Evolutionary conservation across 2,888 invertebrate species (phyloP).

Genomic region (Lymantria dispar): DNA sequence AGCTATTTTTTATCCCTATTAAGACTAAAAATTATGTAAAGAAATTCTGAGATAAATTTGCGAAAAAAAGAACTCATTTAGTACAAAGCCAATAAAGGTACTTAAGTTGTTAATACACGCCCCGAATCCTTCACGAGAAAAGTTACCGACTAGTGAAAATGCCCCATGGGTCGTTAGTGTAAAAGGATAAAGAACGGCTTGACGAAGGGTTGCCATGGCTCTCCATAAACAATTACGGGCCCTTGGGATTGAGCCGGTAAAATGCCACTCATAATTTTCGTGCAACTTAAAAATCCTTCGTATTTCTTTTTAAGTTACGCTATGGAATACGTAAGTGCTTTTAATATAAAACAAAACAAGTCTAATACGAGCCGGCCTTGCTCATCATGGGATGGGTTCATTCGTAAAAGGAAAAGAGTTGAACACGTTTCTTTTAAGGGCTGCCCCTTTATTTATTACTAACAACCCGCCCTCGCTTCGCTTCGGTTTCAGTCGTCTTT

Average conservation of each 20-base stretch:
- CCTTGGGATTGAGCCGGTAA: not conserved
- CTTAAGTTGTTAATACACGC: not conserved
- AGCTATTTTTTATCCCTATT: no score
- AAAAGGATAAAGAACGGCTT: conserved; percentile 3
- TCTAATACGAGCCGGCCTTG: not conserved
- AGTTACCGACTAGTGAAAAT: not conserved
- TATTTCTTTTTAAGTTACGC: not conserved
- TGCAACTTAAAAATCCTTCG: not conserved
- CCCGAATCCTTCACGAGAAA: not conserved
- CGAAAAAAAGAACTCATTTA: no score
- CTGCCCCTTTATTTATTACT: no score
- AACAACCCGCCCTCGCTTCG: no score
- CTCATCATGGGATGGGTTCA: no score
- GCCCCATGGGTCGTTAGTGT: conserved; percentile 1
- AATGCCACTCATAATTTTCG: conserved; percentile 4
- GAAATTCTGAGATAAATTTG: no score
- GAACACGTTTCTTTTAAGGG: no score
- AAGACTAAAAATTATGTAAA: no score
- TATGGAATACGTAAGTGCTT: not conserved
- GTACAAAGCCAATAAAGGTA: not conserved
- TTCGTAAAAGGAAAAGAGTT: no score
- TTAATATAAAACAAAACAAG: not conserved
- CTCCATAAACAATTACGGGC: conserved; percentile 7
- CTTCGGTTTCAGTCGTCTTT: no score
- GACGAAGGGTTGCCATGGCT: conserved; percentile 1